A percentile compares a stretch with the other conserved stretches of the same genome.
Conservation (phyloP, 2,113 vertebrate species). For the Pleuronectes platessa region DNA sequence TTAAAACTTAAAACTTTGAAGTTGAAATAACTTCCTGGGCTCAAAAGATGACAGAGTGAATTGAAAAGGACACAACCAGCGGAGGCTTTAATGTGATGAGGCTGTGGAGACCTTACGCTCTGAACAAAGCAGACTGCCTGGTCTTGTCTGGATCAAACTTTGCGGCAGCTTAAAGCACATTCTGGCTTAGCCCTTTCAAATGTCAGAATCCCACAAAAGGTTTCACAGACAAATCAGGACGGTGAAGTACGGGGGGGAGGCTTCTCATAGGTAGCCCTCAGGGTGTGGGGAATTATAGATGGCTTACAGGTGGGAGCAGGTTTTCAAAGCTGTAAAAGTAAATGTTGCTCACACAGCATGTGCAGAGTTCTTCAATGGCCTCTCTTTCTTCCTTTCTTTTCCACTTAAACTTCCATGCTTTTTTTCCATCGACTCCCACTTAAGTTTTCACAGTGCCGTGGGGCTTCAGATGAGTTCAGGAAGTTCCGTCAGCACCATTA, state of each 20-base stretch:
- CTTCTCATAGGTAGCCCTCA: slow-evolving; percentile 53
- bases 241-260: slow-evolving; percentile 18
- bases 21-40: slow-evolving; percentile 67
- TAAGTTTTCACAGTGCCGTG: slow-evolving; percentile 88
- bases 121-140: slow-evolving; percentile 69
- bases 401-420: slow-evolving; percentile 12
- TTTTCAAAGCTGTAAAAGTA: slow-evolving; percentile 42
- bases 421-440: slow-evolving; percentile 31
- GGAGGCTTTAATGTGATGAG: slow-evolving; percentile 65
- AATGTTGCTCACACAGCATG: slow-evolving; percentile 12
- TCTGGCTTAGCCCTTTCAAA: slow-evolving; percentile 57
- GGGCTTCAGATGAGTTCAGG: slow-evolving; percentile 88
- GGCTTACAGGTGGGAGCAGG: slow-evolving; percentile 49
- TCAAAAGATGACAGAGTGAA: slow-evolving; percentile 62
- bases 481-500: slow-evolving; percentile 81
- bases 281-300: slow-evolving; percentile 57
- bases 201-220: slow-evolving; percentile 43
- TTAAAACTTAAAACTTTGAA: slow-evolving; percentile 38
- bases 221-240: slow-evolving; percentile 39
- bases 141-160: slow-evolving; percentile 70
- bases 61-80: slow-evolving; percentile 44
- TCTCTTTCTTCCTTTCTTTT: slow-evolving; percentile 22
- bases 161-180: slow-evolving; percentile 58
- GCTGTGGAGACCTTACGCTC: slow-evolving; percentile 51
- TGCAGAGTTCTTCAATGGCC: slow-evolving; percentile 13